Evolutionary conservation across 2,797 vertebrate species (phyloP).

Genomic region (Novumbra hubbsi): DNA sequence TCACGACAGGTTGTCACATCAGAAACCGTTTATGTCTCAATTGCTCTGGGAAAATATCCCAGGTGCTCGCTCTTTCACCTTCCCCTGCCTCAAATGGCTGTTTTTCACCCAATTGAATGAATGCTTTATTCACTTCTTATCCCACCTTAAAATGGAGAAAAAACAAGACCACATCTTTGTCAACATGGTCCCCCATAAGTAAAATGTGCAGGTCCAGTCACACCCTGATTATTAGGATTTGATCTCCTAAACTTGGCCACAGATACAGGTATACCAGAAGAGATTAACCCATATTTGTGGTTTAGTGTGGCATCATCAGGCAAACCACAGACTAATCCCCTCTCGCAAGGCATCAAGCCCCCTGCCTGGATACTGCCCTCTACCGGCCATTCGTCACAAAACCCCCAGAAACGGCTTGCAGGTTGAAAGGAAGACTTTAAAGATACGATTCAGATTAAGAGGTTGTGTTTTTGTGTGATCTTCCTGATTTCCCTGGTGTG

Average conservation of each 20-base stretch:
- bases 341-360: too few species aligned
- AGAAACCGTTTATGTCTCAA: constrained; percentile 46
- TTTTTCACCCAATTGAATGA: not conserved
- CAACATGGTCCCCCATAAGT: too few species aligned
- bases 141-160: not conserved
- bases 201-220: too few species aligned
- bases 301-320: too few species aligned
- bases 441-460: constrained; percentile 54
- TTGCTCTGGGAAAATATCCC: constrained; percentile 31
- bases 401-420: not conserved
- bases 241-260: too few species aligned
- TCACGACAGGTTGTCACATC: constrained; percentile 43
- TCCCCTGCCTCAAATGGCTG: not conserved
- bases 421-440: constrained; percentile 38
- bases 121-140: not conserved
- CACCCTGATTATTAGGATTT: too few species aligned
- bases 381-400: too few species aligned
- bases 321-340: too few species aligned
- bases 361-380: too few species aligned
- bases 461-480: constrained; percentile 42
- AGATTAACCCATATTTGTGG: too few species aligned
- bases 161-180: too few species aligned
- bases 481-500: constrained; percentile 44
- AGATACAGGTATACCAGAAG: too few species aligned
- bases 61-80: constrained; percentile 8